Percentiles rank a stretch among this genome's conserved stretches.
Evolutionary conservation across 64 coral and sea anemone genomes (phyloP).

Genomic region (Stichodactyla helianthus): DNA sequence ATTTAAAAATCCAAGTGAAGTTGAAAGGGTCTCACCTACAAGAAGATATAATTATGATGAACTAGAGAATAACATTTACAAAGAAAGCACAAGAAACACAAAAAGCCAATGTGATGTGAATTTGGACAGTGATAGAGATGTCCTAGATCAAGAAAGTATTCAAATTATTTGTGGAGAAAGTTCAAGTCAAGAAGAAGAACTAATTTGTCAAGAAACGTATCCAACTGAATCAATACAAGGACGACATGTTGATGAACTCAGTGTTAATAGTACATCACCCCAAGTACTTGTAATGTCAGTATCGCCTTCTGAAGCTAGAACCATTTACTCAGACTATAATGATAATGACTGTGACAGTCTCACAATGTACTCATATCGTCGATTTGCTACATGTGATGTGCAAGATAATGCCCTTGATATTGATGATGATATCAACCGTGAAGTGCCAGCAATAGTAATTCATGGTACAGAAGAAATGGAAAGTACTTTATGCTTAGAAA

Average conservation of each 20-base stretch:
- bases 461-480: not conserved
- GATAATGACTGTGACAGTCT: not conserved
- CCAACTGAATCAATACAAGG: not conserved
- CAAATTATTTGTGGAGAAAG: not conserved
- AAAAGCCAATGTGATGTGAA: not conserved
- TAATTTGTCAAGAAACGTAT: not conserved
- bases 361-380: not conserved
- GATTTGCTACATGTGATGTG: not conserved
- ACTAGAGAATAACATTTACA: not conserved
- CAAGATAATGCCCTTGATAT: not conserved
- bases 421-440: slow-evolving; percentile 4
- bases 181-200: no score
- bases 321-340: not conserved
- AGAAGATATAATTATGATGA: not conserved
- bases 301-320: not conserved
- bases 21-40: not conserved
- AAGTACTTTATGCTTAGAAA: not conserved
- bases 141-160: not conserved
- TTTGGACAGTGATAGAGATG: not conserved
- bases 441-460: slow-evolving; percentile 17
- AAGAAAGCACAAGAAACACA: not conserved
- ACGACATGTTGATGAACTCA: not conserved
- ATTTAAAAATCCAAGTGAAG: not conserved
- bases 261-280: no score
- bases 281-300: not conserved